Evolutionary conservation across 2,888 invertebrate genomes (phyloP), one percentile per base, ranked within the genome.

Genomic region (Nomada hirtipes): DNA sequence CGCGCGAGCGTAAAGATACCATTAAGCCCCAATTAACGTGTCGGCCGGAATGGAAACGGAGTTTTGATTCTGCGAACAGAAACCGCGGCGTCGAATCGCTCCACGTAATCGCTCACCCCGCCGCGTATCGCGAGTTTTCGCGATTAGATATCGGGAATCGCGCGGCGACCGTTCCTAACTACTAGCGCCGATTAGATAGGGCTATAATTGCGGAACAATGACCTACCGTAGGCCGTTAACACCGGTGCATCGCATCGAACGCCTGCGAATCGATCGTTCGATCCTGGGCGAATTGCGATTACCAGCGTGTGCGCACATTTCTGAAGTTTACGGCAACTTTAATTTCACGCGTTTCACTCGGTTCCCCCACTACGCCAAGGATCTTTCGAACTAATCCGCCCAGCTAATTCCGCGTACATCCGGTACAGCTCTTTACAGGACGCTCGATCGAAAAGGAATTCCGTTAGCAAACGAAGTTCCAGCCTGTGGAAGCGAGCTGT

Each of bases 171-270:
- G 77, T 83, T 88, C 65, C 86, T 88, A 88, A 82, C 85, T 78
- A 81, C 85, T 77, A 84, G 70, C 64, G 73, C 53, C 84, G 90
- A 90, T 90, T 90, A 90, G 90, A 90, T 89, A 90, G 69, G 79
- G 76, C 84, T 81, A 77, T 89, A 90, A 90, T 89, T 89, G 84
- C 88, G 79, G 90, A 90, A 90, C 90, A 90, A 89, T 88, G 90
- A 89, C 90, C 88, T 84, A 75, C 70, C 83, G 83, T 69, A 76
- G 88, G 86, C 82, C 86, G 76, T 88, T 88, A 84, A 59, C 88
- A 85, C 81, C 82, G 79, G 26, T 52, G 75, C 74, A 50, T 76
- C 70, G 71, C 70, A 72, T 76, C 61, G 63, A 53, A 61, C 67
- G 76, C 76, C 75, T 2, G 81, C 85, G 81, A 86, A 86, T 87